These are phyloP conservation scores for Calvadosia cruxmelitensis DNA, from an alignment of 30 jellyfish, hydroid and myxozoan species.

Conservation along the genomic window DNA sequence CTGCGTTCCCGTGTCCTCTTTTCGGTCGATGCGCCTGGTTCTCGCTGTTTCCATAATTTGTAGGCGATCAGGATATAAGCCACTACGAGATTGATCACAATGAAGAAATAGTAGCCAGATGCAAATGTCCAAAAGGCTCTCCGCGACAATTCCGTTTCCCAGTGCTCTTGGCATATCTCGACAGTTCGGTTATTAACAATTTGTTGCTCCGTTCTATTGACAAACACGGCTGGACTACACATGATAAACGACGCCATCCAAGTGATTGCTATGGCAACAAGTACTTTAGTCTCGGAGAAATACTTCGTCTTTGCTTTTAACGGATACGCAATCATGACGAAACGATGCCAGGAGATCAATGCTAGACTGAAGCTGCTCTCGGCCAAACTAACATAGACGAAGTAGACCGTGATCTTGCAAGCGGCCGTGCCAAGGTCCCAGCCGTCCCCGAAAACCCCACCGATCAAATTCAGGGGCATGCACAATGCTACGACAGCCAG, in stretches of 20 bases:
- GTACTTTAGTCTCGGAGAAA: not conserved
- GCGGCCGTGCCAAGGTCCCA: not conserved
- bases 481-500: not conserved
- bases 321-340: not conserved
- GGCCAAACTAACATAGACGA: not conserved
- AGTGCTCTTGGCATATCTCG: not conserved
- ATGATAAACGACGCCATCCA: not conserved
- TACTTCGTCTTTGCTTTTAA: not conserved
- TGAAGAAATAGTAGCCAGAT: not conserved
- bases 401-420: not conserved
- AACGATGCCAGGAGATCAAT: not conserved
- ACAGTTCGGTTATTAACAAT: not conserved
- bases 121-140: slow-evolving; percentile 1
- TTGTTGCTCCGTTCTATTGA: not conserved
- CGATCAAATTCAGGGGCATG: not conserved
- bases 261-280: not conserved
- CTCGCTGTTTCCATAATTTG: not conserved
- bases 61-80: not conserved
- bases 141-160: not conserved
- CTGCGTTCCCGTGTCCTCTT: not conserved
- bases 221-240: not conserved
- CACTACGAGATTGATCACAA: not conserved
- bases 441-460: not conserved
- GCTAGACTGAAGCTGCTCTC: not conserved
- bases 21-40: not conserved